Evolutionary conservation across 2,888 invertebrate genomes (phyloP).

Genomic region (Papilio elwesi): DNA sequence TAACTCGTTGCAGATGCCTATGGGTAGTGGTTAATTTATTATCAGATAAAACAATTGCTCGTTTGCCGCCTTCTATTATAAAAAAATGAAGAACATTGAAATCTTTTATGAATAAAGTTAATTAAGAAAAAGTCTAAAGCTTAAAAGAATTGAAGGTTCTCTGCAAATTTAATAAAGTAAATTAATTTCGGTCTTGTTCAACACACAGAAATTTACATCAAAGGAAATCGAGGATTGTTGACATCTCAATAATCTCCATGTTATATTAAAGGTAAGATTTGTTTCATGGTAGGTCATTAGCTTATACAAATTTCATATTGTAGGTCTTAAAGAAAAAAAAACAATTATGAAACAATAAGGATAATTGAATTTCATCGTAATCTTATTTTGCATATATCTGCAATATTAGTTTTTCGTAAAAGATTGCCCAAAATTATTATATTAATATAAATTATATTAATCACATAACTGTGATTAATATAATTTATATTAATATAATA

Average conservation of each 20-base stretch:
- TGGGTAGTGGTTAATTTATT: too few relatives aligned
- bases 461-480: too few relatives aligned
- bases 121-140: not conserved
- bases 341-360: not conserved
- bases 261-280: slow-evolving; percentile 26
- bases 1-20: too few relatives aligned
- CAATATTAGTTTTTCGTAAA: too few relatives aligned
- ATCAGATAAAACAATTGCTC: too few relatives aligned
- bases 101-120: not conserved
- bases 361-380: not conserved
- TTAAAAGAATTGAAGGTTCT: slow-evolving; percentile 1
- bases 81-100: too few relatives aligned
- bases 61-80: too few relatives aligned
- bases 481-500: too few relatives aligned
- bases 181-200: slow-evolving; percentile 27
- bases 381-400: too few relatives aligned
- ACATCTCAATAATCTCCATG: slow-evolving; percentile 30
- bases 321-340: not conserved
- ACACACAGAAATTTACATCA: slow-evolving; percentile 32
- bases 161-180: slow-evolving; percentile 24
- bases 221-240: slow-evolving; percentile 29
- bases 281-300: not conserved
- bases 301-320: slow-evolving; percentile 1
- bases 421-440: too few relatives aligned
- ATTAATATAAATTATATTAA: too few relatives aligned